Conservation (phyloP, 1,140 invertebrate species). For the Calliphora vicina region DNA sequence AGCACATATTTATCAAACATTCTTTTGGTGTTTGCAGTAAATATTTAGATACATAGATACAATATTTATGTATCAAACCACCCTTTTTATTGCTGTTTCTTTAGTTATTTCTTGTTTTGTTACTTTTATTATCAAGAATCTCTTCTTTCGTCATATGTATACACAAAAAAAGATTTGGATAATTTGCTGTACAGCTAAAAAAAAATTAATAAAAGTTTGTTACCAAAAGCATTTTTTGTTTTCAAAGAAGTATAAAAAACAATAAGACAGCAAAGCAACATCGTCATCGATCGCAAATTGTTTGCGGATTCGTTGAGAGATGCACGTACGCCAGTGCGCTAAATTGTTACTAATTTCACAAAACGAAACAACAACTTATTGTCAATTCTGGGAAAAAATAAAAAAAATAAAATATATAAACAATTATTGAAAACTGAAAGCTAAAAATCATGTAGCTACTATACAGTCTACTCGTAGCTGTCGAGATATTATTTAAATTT, state of each 20-base stretch:
- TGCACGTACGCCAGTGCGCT: background rate
- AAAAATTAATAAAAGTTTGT: too few species aligned
- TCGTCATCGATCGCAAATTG: background rate
- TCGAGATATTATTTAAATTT: background rate
- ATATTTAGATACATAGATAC: too few species aligned
- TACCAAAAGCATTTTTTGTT: too few species aligned
- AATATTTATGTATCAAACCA: background rate
- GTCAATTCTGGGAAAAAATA: background rate
- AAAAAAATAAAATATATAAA: background rate
- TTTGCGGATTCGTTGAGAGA: background rate
- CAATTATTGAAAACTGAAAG: background rate
- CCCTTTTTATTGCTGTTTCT: background rate
- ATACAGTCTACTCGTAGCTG: background rate
- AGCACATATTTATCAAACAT: too few species aligned
- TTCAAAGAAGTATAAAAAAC: too few species aligned
- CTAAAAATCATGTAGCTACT: background rate
- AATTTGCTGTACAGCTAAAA: too few species aligned
- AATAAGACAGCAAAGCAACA: too few species aligned
- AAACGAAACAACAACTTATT: background rate
- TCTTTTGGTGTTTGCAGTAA: too few species aligned
- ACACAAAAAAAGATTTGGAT: too few species aligned
- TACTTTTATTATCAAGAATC: too few species aligned
- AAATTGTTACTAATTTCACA: background rate
- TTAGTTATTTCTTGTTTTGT: background rate
- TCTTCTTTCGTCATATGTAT: too few species aligned